These are phyloP conservation scores for Remorina albescens DNA, from an alignment of 2,797 vertebrate genomes.

Conservation along the genomic window DNA sequence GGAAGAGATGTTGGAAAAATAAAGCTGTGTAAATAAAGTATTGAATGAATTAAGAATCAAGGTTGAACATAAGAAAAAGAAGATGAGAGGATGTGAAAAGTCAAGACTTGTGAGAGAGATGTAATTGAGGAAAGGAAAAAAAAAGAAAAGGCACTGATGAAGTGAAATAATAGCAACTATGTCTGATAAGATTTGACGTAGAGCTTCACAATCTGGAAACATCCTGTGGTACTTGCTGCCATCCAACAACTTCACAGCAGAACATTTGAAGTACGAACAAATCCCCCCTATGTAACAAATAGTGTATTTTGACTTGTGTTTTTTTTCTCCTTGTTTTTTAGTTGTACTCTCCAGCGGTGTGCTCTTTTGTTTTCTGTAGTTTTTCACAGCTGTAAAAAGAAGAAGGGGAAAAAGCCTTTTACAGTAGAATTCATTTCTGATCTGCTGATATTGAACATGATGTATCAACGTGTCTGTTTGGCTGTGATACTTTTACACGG, in stretches of 20 bases:
- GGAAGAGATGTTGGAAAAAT: slow-evolving; percentile 27
- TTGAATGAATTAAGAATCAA: slow-evolving; percentile 27
- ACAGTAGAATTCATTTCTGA: slow-evolving; percentile 54
- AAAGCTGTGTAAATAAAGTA: slow-evolving; percentile 47
- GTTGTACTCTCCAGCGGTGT: slow-evolving; percentile 34
- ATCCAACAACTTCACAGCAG: slow-evolving; percentile 6
- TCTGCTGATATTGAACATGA: slow-evolving; percentile 59
- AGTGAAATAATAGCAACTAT: slow-evolving; percentile 14
- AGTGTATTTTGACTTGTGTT: slow-evolving; percentile 31
- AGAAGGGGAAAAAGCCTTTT: slow-evolving; percentile 17
- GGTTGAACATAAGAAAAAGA: slow-evolving; percentile 41
- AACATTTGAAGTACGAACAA: slow-evolving; percentile 18
- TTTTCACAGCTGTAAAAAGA: slow-evolving; percentile 19
- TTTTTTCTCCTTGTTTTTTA: slow-evolving; percentile 32
- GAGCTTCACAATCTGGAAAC: slow-evolving; percentile 21
- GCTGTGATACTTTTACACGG: slow-evolving; percentile 63
- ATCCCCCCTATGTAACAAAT: slow-evolving; percentile 21
- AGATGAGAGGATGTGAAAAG: slow-evolving; percentile 64
- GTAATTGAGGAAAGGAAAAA: slow-evolving; percentile 10
- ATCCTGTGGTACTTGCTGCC: slow-evolving; percentile 24
- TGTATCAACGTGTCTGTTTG: slow-evolving; percentile 61
- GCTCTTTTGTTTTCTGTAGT: slow-evolving; percentile 56
- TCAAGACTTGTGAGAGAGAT: slow-evolving; percentile 44
- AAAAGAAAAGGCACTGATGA: slow-evolving; percentile 29
- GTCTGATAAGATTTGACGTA: slow-evolving; percentile 19